These are phyloP conservation scores for Psephotus haematonotus DNA, from an alignment of 2,113 vertebrate genomes.

Conservation along the genomic window DNA sequence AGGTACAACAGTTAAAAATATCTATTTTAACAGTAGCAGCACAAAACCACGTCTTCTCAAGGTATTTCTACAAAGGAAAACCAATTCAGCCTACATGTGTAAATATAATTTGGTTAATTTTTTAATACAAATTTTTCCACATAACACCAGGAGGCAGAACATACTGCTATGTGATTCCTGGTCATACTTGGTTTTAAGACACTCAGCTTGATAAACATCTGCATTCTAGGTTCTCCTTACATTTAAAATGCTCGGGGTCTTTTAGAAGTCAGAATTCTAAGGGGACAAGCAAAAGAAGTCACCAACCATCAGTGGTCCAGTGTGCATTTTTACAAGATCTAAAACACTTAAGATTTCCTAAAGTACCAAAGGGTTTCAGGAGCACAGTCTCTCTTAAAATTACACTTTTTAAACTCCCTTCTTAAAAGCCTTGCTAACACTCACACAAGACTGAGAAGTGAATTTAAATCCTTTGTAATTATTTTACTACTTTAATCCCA, in stretches of 20 bases:
- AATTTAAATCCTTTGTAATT: not conserved
- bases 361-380: not conserved
- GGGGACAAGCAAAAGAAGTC: not conserved
- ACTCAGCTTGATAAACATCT: not conserved
- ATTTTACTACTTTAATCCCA: not conserved
- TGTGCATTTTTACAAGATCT: not conserved
- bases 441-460: accelerated
- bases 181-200: not conserved
- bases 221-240: not conserved
- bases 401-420: not conserved
- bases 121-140: not conserved
- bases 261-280: not conserved
- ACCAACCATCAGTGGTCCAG: not conserved
- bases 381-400: not conserved
- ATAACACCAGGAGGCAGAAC: not conserved
- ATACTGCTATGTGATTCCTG: not conserved
- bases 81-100: not conserved
- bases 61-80: not conserved
- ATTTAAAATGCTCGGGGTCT: accelerated
- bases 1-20: not conserved
- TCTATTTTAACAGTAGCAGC: not conserved
- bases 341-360: not conserved
- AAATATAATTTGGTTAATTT: not conserved
- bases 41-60: not conserved
- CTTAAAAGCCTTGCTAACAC: not conserved